These are phyloP conservation scores for Mnemiopsis leidyi DNA, from an alignment of 37 sponge, comb jelly and placozoan species.

Conservation along the genomic window DNA sequence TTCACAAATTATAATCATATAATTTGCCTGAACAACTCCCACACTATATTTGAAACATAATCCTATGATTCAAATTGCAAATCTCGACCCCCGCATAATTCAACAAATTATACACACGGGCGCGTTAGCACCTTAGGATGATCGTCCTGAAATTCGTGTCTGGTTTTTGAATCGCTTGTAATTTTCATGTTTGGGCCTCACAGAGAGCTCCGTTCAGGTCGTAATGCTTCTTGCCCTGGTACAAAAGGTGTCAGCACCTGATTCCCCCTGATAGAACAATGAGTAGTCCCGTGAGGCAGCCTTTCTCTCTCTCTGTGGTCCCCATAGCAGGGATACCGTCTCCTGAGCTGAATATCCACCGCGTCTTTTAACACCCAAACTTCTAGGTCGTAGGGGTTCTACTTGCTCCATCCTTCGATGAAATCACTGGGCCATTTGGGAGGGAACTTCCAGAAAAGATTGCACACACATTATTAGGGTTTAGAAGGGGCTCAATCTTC, in stretches of 20 bases:
- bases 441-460: too few relatives aligned
- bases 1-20: too few relatives aligned
- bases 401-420: not conserved
- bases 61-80: not conserved
- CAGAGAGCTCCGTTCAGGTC: not conserved
- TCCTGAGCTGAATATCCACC: not conserved
- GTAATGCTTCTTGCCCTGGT: not conserved
- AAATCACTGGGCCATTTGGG: not conserved
- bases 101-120: not conserved
- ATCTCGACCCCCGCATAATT: not conserved
- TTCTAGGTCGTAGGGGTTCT: not conserved
- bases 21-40: not conserved
- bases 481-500: too few relatives aligned
- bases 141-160: not conserved
- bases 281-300: not conserved
- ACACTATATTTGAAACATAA: not conserved
- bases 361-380: not conserved
- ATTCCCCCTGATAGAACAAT: not conserved
- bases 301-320: not conserved
- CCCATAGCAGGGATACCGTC: not conserved
- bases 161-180: not conserved
- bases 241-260: not conserved
- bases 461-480: too few relatives aligned
- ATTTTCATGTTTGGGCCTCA: not conserved
- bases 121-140: not conserved